phyloP scores from a whole-genome alignment of 2,888 invertebrate genomes.

The Scrobipalpa atriplicella region DNA sequence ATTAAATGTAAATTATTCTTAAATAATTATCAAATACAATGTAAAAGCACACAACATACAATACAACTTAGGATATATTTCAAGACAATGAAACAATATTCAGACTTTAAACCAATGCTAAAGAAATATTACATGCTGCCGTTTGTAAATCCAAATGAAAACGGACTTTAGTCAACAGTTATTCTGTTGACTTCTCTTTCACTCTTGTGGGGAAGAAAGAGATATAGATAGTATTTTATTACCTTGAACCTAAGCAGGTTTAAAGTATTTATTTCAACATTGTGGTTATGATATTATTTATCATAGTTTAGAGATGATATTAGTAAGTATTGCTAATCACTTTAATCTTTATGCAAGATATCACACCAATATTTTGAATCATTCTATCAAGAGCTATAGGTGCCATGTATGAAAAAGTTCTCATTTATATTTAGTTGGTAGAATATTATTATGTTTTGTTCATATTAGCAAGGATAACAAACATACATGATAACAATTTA shows the following conservation, averaged over 20 bases:
- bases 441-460: background rate
- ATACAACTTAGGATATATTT: background rate
- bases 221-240: no score
- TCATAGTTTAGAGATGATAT: background rate
- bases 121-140: background rate
- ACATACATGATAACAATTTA: conserved; percentile 1
- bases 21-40: conserved; percentile 2
- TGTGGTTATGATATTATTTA: background rate
- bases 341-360: background rate
- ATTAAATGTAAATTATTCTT: background rate
- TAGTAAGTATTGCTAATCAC: background rate
- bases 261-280: no score
- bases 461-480: background rate
- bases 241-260: no score
- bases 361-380: background rate
- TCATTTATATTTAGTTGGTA: background rate
- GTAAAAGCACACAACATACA: conserved; percentile 3
- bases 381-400: background rate
- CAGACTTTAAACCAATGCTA: conserved; percentile 1
- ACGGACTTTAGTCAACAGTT: background rate
- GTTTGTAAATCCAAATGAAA: background rate
- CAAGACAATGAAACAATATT: background rate
- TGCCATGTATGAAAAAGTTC: no score
- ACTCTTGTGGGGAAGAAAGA: no score
- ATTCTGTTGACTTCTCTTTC: no score